Conservation (phyloP, 2,888 invertebrate species). For the Xanthorhoe spadicearia region DNA sequence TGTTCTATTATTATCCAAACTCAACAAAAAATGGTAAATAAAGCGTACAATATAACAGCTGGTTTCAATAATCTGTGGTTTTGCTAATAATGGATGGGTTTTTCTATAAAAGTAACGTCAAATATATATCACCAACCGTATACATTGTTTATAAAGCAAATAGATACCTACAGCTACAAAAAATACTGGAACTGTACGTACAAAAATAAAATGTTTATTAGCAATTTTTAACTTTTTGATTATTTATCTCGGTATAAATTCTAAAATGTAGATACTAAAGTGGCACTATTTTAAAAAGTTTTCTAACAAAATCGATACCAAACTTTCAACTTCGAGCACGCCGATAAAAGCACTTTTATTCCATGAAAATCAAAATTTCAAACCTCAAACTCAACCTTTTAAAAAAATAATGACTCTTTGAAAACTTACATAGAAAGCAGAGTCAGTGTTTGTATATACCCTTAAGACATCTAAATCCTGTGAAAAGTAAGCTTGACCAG, state of each 20-base stretch:
- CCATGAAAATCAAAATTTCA: conserved; percentile 40
- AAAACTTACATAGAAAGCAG: not conserved
- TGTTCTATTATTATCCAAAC: conserved; percentile 4
- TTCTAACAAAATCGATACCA: not conserved
- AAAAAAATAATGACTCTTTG: conserved; percentile 33
- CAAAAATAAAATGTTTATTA: no score
- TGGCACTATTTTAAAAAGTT: not conserved
- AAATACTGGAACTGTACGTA: not conserved
- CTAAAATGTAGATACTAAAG: not conserved
- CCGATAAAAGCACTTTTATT: conserved; percentile 19
- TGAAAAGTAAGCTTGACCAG: no score
- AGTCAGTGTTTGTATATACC: not conserved
- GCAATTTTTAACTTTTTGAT: not conserved
- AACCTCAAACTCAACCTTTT: conserved; percentile 37
- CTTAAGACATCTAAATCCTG: no score
- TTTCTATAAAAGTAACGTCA: no score
- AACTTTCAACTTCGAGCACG: conserved; percentile 2
- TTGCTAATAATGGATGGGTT: no score
- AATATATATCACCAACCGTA: no score
- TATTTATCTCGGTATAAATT: not conserved
- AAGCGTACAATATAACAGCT: not conserved
- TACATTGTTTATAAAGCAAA: no score
- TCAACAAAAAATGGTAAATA: not conserved
- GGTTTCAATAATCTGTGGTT: not conserved
- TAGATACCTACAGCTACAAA: no score